Percentiles rank a stretch among this genome's conserved stretches.
These are phyloP conservation scores for Rousettus leschenaultii DNA, from an alignment of 2,113 vertebrate genomes.

Conservation along the genomic window DNA sequence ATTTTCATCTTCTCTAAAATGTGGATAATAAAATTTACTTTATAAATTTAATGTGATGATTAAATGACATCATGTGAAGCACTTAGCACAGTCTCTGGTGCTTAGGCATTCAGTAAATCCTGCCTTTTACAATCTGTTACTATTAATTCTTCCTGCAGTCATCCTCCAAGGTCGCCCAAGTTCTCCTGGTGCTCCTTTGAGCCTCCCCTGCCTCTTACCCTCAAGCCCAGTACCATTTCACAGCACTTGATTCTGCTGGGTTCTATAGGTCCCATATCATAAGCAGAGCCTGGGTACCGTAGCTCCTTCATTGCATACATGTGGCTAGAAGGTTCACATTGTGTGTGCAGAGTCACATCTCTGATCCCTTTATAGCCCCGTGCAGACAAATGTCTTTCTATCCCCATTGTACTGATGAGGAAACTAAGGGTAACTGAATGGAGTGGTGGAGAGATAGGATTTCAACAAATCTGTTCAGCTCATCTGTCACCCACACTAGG, in stretches of 20 bases:
- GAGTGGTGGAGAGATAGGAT: not conserved
- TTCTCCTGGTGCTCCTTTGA: not conserved
- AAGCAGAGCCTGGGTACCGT: too few relatives aligned
- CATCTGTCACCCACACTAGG: not conserved
- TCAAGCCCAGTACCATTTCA: not conserved
- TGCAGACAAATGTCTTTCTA: not conserved
- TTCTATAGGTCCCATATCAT: fast-evolving
- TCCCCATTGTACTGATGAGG: not conserved
- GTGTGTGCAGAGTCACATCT: fast-evolving
- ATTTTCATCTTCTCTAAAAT: not conserved
- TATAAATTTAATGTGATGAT: not conserved
- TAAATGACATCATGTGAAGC: too few relatives aligned
- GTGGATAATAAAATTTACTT: not conserved
- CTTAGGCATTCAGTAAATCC: not conserved
- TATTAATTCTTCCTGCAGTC: not conserved
- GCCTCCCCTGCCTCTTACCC: not conserved
- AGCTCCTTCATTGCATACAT: fast-evolving
- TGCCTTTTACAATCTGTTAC: not conserved
- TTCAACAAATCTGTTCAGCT: not conserved
- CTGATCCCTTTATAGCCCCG: not conserved
- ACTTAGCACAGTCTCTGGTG: not conserved
- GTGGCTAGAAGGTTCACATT: not conserved
- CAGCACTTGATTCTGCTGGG: not conserved
- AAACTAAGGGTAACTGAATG: not conserved
- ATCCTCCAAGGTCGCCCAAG: not conserved